Percentiles rank a stretch among this genome's conserved stretches.
Evolutionary conservation across 2,113 vertebrate genomes (phyloP).

Genomic region (Isurus oxyrinchus): DNA sequence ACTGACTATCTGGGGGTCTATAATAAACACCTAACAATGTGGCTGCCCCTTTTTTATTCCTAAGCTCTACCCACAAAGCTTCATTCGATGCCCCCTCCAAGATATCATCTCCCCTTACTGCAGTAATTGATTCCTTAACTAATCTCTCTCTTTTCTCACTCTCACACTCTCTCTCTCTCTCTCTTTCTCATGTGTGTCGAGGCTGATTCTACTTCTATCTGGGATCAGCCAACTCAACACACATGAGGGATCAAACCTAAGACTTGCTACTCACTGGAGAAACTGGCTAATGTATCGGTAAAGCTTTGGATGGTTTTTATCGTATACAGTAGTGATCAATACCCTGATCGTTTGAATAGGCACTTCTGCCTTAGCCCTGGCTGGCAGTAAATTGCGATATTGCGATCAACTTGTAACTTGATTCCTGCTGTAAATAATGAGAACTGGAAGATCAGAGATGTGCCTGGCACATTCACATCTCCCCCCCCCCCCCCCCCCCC

Average conservation of each 20-base stretch:
- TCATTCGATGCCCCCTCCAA: no score
- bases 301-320: neutral
- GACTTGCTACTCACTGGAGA: neutral
- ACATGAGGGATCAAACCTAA: neutral
- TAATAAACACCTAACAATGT: no score
- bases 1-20: no score
- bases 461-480: neutral
- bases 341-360: neutral
- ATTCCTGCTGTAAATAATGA: neutral
- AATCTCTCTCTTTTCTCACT: no score
- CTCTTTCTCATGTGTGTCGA: neutral
- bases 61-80: no score
- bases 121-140: no score
- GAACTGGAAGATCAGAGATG: neutral
- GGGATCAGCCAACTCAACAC: no score
- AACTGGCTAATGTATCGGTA: neutral
- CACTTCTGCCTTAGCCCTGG: neutral
- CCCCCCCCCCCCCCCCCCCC: no score
- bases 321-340: neutral
- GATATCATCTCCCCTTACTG: no score
- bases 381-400: neutral
- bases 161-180: neutral
- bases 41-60: no score
- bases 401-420: neutral
- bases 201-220: neutral